These are phyloP conservation scores for Teleogryllus oceanicus DNA, from an alignment of 2,888 invertebrate species.

Conservation along the genomic window DNA sequence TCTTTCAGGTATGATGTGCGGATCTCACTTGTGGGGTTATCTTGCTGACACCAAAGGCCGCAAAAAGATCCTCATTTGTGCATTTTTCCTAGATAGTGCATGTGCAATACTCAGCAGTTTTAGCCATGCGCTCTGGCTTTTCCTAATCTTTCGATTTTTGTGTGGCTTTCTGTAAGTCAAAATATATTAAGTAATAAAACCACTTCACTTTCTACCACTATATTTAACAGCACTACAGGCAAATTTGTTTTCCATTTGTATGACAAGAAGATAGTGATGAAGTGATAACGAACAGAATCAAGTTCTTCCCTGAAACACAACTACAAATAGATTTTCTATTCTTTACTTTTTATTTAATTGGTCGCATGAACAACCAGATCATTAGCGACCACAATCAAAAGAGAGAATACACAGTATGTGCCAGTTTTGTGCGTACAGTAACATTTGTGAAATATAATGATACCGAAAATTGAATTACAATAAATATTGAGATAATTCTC, in stretches of 20 bases:
- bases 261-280: too few species aligned
- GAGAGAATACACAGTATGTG: background rate
- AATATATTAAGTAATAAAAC: too few species aligned
- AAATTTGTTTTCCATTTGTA: background rate
- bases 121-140: slow-evolving; percentile 40
- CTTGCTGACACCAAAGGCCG: slow-evolving; percentile 47
- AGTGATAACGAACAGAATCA: too few species aligned
- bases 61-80: slow-evolving; percentile 44
- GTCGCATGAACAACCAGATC: too few species aligned
- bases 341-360: background rate
- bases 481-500: too few species aligned
- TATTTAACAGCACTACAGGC: background rate
- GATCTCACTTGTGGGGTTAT: slow-evolving; percentile 37
- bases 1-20: slow-evolving; percentile 36
- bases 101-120: slow-evolving; percentile 46
- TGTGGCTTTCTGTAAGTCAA: slow-evolving; percentile 37
- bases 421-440: too few species aligned
- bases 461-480: too few species aligned
- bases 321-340: background rate
- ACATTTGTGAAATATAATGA: too few species aligned
- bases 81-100: slow-evolving; percentile 45
- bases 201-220: slow-evolving; percentile 30
- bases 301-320: too few species aligned
- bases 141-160: slow-evolving; percentile 34
- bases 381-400: background rate